Evolutionary conservation across 2,797 vertebrate species (phyloP).

Genomic region (Poeciliopsis turneri): DNA sequence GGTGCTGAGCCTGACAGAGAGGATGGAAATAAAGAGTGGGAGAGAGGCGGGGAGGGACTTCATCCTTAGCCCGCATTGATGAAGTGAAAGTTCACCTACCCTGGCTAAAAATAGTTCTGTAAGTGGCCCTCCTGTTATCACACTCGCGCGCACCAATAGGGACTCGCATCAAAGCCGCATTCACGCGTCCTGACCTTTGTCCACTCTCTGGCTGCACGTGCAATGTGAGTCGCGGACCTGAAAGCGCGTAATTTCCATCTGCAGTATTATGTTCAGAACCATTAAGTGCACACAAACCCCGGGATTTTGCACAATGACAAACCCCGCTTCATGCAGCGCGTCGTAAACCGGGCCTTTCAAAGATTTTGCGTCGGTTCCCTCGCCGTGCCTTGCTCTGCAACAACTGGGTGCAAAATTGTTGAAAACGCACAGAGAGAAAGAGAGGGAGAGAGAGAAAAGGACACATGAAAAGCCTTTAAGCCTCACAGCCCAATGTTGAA

Average conservation of each 20-base stretch:
- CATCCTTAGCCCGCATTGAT: slow-evolving; percentile 36
- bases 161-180: slow-evolving; percentile 69
- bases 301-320: neutral
- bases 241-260: slow-evolving; percentile 4
- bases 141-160: slow-evolving; percentile 33
- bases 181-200: slow-evolving; percentile 67
- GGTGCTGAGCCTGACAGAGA: neutral
- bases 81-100: slow-evolving; percentile 57
- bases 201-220: slow-evolving; percentile 31
- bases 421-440: neutral
- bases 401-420: neutral
- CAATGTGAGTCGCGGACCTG: slow-evolving; percentile 15
- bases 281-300: too few species aligned
- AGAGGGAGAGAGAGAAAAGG: neutral
- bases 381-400: neutral
- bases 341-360: neutral
- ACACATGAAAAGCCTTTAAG: slow-evolving; percentile 4
- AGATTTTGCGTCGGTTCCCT: slow-evolving; percentile 15
- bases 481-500: slow-evolving; percentile 2
- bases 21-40: neutral
- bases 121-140: slow-evolving; percentile 26
- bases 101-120: slow-evolving; percentile 61
- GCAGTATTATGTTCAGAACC: neutral
- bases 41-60: slow-evolving; percentile 31
- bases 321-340: neutral